Evolutionary conservation across 1,140 invertebrate genomes (phyloP), one percentile per base, ranked within the genome.

Genomic region (Danaus plexippus): DNA sequence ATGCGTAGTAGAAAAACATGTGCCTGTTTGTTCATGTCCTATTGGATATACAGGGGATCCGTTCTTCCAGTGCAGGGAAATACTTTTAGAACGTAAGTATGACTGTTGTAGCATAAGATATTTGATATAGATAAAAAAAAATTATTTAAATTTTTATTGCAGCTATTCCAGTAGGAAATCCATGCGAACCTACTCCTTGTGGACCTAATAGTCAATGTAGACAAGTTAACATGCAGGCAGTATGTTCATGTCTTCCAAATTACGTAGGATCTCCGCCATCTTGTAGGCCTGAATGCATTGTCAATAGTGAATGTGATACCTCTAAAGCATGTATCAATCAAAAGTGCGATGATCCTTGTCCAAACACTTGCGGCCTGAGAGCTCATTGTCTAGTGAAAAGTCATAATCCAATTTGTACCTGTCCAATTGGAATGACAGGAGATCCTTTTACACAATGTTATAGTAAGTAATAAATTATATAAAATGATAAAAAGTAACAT

Each of bases 271-370:
- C 89, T 59, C 93, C 93, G 32, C 92, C 93, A 11, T 89, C 89
- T 57, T 95, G 94, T 70, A 88, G 92, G 61, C 91, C 93, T 13
- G 92, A 94, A 76, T 95, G 93, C 81, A 89, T 93, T 48, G 89
- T 93, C 6, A 94, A 92, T 75, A 91, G 92, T 9, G 93, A 95
- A 80, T 93, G 94, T 85, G 82, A 90, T 46, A 76, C 88, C 9
- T 90, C 90, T 57, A 89, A 91, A 71, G 92, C 93, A 1, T 95
- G 94, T 73, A 88, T 94, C 12, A 92, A 93, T 77, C 90, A 94
- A 69, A 94, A 93, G 86, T 96, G 94, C 73, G 87, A 89, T 42
- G 91, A 95, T 74, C 94, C 94, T n/a, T 96, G 94, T 61, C 89
- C 90, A 10, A 92, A 93, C 54, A 90, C 91, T 10, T 96, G 95